Evolutionary conservation across 2,113 vertebrate species (phyloP).

Genomic region (Siphamia tubifer): DNA sequence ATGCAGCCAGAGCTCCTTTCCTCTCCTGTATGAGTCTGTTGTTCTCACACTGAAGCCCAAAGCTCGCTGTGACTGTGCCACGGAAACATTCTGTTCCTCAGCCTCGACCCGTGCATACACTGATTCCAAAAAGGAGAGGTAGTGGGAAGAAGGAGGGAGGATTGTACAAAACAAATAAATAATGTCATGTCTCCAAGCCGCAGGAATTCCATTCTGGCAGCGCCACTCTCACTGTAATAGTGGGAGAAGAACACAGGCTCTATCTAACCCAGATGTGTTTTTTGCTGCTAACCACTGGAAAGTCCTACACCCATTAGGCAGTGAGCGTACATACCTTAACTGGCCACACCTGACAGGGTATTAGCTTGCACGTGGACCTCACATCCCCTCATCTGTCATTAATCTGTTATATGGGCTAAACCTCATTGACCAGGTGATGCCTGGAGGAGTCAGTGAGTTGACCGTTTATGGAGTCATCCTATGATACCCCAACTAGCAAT

Average conservation of each 20-base stretch:
- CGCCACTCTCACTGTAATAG: conserved; percentile 78
- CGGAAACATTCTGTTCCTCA: conserved; percentile 90
- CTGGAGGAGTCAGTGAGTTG: neutral
- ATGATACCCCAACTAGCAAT: neutral
- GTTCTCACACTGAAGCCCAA: conserved; percentile 43
- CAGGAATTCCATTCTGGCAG: conserved; percentile 92
- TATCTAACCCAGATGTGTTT: conserved; percentile 90
- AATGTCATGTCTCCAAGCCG: conserved; percentile 87
- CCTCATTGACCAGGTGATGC: conserved; percentile 14
- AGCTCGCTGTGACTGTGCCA: conserved; percentile 62
- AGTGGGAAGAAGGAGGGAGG: conserved; percentile 75
- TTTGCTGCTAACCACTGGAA: conserved; percentile 72
- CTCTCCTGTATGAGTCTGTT: conserved; percentile 61
- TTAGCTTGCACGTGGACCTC: conserved; percentile 58
- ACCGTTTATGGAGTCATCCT: neutral
- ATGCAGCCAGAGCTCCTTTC: conserved; percentile 24
- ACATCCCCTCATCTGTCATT: conserved; percentile 51
- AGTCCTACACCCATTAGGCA: conserved; percentile 54
- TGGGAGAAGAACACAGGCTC: conserved; percentile 84
- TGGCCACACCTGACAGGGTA: conserved; percentile 67
- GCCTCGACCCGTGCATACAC: conserved; percentile 75
- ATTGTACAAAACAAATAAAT: conserved; percentile 88
- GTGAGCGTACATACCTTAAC: conserved; percentile 30
- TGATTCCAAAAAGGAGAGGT: conserved; percentile 80
- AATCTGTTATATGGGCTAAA: conserved; percentile 46